Conservation (phyloP, 2,888 invertebrate genomes). For the Carterocephalus palaemon region DNA sequence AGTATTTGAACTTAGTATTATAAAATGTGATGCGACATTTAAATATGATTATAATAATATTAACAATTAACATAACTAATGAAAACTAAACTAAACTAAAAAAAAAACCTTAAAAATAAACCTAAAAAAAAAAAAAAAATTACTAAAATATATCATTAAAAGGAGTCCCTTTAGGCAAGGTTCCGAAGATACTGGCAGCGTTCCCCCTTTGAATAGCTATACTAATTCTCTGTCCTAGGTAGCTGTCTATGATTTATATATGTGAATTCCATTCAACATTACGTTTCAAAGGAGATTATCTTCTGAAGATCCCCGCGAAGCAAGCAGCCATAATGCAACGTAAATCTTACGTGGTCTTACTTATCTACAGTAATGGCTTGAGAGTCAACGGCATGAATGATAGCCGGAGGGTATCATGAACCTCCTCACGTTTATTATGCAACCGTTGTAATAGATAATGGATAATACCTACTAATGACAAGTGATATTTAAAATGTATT, state of each 20-base stretch:
- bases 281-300: not conserved
- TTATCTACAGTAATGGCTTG: constrained; percentile 27
- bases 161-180: no score
- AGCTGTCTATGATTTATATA: constrained; percentile 2
- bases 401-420: constrained; percentile 57
- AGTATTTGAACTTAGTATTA: no score
- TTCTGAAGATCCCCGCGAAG: not conserved
- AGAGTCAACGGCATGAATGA: constrained; percentile 43
- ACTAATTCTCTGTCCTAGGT: no score
- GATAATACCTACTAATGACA: constrained; percentile 65
- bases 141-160: no score
- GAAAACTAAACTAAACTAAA: no score
- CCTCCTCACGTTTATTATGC: constrained; percentile 55
- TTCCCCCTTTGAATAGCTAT: no score
- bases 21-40: constrained; percentile 1
- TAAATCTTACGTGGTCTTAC: constrained; percentile 20
- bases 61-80: no score
- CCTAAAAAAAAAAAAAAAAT: no score
- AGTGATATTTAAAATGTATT: constrained; percentile 70
- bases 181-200: no score
- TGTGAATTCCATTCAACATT: constrained; percentile 3
- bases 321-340: constrained; percentile 17
- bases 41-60: not conserved
- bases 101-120: no score
- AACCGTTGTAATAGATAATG: constrained; percentile 67